Percentiles rank a stretch among this genome's conserved stretches.
These are phyloP conservation scores for Allolobophora icterica DNA, from an alignment of 2,888 invertebrate species.

Conservation along the genomic window DNA sequence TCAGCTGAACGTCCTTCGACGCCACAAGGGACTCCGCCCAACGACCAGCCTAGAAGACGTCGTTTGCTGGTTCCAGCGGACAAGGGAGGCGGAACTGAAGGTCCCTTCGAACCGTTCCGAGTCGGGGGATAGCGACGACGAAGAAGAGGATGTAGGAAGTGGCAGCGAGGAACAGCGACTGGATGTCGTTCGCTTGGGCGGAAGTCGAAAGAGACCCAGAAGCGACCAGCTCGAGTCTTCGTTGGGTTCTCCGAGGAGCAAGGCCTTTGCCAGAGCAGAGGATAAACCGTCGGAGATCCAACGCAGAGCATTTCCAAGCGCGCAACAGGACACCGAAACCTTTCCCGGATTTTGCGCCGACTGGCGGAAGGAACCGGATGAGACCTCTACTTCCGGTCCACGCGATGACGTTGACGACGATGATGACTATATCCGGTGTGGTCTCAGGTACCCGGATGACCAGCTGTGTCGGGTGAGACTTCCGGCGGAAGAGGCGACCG, in stretches of 20 bases:
- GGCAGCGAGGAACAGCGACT: not conserved
- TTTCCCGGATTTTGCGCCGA: not conserved
- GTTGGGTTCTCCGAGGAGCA: not conserved
- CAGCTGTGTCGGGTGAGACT: not conserved
- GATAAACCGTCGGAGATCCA: not conserved
- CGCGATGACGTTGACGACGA: conserved; percentile 53
- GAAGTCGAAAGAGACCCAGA: conserved; percentile 51
- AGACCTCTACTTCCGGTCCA: conserved; percentile 39
- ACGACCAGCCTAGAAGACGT: conserved; percentile 82
- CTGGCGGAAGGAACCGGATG: not conserved
- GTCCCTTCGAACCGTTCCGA: not conserved
- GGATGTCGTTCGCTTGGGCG: not conserved
- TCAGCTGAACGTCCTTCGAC: conserved; percentile 86
- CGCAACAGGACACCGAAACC: not conserved
- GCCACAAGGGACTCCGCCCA: not conserved
- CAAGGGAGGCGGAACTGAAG: conserved; percentile 77
- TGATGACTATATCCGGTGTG: conserved; percentile 23
- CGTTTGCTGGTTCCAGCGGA: conserved; percentile 88
- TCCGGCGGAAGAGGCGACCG: conserved; percentile 37
- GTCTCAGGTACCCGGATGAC: not conserved
- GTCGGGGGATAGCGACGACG: not conserved
- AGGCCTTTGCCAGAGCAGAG: not conserved
- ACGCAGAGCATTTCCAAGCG: not conserved
- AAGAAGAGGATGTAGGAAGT: not conserved
- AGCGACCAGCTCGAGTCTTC: conserved; percentile 21